Conservation (phyloP, 2,888 invertebrate species). For the Eumerus sabulonum region DNA sequence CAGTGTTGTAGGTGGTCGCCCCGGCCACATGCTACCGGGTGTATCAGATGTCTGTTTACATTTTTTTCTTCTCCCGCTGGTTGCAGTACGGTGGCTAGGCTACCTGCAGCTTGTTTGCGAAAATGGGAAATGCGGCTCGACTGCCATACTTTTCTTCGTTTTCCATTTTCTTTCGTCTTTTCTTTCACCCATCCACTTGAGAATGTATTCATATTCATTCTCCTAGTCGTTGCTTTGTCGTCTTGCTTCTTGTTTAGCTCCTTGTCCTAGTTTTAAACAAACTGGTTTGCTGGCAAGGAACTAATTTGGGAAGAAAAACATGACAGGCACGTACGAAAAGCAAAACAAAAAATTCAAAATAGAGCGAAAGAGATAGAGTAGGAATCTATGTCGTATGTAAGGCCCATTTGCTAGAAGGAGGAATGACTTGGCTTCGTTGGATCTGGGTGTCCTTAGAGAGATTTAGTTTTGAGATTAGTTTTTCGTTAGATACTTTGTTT, state of each 20-base stretch:
- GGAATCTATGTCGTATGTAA: neutral
- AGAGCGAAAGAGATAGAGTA: too few relatives aligned
- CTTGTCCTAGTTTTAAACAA: constrained; percentile 67
- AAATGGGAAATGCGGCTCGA: constrained; percentile 38
- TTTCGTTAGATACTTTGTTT: constrained; percentile 38
- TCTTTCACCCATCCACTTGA: constrained; percentile 43
- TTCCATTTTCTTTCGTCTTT: neutral
- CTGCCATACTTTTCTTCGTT: constrained; percentile 31
- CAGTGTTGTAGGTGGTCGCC: constrained; percentile 26
- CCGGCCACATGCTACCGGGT: constrained; percentile 33
- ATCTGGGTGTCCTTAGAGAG: constrained; percentile 57
- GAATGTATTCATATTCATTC: constrained; percentile 39
- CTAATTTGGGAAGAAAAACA: constrained; percentile 51
- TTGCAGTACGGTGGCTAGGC: constrained; percentile 48
- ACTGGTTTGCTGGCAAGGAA: constrained; percentile 62
- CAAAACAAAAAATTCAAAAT: too few relatives aligned
- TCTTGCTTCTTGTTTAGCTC: constrained; percentile 55
- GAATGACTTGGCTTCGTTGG: constrained; percentile 1
- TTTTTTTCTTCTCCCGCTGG: constrained; percentile 41
- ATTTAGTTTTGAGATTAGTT: constrained; percentile 43
- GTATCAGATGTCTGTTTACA: constrained; percentile 65
- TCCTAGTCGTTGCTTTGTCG: neutral
- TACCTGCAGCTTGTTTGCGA: too few relatives aligned
- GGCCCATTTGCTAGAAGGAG: neutral
- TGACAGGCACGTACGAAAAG: too few relatives aligned